phyloP scores from a whole-genome alignment of 2,113 vertebrate species.

The Onychostruthus taczanowskii region DNA sequence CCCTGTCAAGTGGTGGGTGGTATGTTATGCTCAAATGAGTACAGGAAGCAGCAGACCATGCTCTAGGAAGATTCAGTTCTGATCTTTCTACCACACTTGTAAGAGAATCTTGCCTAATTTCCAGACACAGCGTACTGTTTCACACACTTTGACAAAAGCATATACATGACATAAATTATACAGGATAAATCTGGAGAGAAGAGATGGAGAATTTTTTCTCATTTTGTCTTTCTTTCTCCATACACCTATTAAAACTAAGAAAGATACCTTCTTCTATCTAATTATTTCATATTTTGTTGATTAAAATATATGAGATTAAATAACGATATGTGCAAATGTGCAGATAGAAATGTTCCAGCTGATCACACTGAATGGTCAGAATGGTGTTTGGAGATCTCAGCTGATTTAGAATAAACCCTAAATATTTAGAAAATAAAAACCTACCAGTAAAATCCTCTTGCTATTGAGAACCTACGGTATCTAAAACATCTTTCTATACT shows the following conservation, averaged over 20 bases:
- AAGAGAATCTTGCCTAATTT: neutral
- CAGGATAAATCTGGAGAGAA: neutral
- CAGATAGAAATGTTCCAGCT: neutral
- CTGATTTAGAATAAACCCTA: neutral
- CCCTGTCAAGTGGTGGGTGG: neutral
- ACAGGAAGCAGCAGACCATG: neutral
- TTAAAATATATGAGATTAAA: neutral
- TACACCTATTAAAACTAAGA: neutral
- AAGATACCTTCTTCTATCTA: neutral
- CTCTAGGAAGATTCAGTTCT: neutral
- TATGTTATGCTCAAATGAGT: neutral
- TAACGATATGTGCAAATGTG: neutral
- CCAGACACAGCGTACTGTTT: neutral
- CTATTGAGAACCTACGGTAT: fast-evolving
- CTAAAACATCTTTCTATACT: neutral
- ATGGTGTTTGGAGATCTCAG: neutral
- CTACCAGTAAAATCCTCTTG: neutral
- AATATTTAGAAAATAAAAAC: neutral
- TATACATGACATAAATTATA: neutral
- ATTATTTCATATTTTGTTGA: neutral
- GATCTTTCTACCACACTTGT: neutral
- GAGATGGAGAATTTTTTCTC: neutral
- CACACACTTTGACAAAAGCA: neutral
- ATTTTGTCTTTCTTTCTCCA: neutral
- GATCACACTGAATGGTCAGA: neutral